Evolutionary conservation across 2,113 vertebrate genomes (phyloP).

Genomic region (Paraplagusia blochii): DNA sequence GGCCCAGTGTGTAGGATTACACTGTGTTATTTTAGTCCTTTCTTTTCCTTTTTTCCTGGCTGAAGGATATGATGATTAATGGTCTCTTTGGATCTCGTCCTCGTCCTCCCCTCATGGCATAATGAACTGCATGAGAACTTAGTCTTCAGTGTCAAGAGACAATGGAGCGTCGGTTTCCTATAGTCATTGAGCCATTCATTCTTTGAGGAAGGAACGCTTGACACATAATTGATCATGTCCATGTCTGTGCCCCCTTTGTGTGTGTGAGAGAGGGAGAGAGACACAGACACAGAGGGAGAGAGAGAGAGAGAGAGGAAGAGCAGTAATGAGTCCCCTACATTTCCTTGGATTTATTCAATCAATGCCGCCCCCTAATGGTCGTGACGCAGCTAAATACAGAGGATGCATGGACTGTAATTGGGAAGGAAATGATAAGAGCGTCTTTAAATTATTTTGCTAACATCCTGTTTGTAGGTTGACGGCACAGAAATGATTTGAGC

Average conservation of each 20-base stretch:
- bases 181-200: conserved; percentile 69
- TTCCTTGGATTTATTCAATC: conserved; percentile 52
- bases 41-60: conserved; percentile 24
- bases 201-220: conserved; percentile 70
- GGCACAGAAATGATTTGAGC: conserved; percentile 33
- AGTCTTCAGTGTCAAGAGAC: conserved; percentile 67
- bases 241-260: conserved; percentile 72
- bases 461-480: conserved; percentile 36
- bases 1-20: conserved; percentile 40
- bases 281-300: conserved; percentile 17
- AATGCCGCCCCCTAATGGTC: conserved; percentile 70
- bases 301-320: conserved; percentile 8
- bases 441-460: conserved; percentile 41
- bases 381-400: conserved; percentile 24
- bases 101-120: conserved; percentile 60
- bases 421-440: conserved; percentile 42
- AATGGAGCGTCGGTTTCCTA: conserved; percentile 68
- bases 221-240: conserved; percentile 77
- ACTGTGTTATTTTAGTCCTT: conserved; percentile 50
- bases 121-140: conserved; percentile 77
- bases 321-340: conserved; percentile 15
- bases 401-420: conserved; percentile 26
- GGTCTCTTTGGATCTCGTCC: conserved; percentile 68
- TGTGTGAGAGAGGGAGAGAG: conserved; percentile 7
- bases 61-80: conserved; percentile 74